Evolutionary conservation across 2,113 vertebrate genomes (phyloP).

Genomic region (Sinocyclocheilus rhinocerous): DNA sequence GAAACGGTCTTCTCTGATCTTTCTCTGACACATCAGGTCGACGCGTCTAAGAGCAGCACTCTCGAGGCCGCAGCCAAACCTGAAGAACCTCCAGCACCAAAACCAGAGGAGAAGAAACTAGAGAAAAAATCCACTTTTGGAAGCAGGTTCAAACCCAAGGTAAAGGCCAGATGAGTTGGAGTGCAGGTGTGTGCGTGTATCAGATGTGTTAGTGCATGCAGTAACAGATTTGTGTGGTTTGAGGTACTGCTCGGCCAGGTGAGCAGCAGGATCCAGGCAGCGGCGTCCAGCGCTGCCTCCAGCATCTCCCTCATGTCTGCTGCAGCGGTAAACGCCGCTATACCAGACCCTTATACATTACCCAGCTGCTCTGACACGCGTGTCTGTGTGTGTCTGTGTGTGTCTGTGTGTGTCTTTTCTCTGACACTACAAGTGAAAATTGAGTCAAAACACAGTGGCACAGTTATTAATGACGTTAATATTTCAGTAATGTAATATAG

Average conservation of each 20-base stretch:
- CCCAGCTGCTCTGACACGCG: background rate
- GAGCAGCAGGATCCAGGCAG: conserved; percentile 69
- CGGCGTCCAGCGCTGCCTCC: conserved; percentile 68
- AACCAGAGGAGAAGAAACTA: conserved; percentile 66
- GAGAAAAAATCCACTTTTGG: conserved; percentile 64
- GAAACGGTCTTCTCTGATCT: background rate
- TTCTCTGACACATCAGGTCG: conserved; percentile 66
- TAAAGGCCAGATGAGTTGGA: conserved; percentile 53
- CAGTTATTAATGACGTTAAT: conserved; percentile 4
- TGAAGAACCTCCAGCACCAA: conserved; percentile 64
- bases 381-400: no score
- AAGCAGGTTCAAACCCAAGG: conserved; percentile 75
- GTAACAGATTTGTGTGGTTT: conserved; percentile 68
- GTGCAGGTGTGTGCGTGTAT: background rate
- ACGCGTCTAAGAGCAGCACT: conserved; percentile 72
- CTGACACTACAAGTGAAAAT: no score
- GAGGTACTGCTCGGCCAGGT: conserved; percentile 72
- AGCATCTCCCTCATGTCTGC: conserved; percentile 65
- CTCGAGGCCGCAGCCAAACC: conserved; percentile 73
- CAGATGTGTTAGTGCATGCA: conserved; percentile 37
- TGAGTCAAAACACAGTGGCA: no score
- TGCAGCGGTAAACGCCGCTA: conserved; percentile 63
- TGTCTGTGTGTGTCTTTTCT: no score
- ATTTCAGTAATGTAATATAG: background rate
- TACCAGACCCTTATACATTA: conserved; percentile 15